These are phyloP conservation scores for Athene cunicularia DNA, from an alignment of 2,113 vertebrate genomes.

Conservation along the genomic window DNA sequence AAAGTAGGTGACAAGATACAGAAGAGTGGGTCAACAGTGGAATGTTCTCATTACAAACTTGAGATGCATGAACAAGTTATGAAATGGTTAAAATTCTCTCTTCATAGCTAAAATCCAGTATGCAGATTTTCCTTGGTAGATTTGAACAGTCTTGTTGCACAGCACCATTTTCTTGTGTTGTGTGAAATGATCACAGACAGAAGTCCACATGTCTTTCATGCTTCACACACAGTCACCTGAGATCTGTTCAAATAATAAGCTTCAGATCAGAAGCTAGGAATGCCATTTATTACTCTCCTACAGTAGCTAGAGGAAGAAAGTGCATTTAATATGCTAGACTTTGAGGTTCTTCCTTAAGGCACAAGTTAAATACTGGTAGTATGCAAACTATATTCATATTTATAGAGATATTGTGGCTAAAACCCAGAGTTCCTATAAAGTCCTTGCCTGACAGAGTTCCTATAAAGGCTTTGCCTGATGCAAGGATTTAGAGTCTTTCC, in stretches of 20 bases:
- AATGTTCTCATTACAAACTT: not conserved
- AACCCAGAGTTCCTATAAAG: not conserved
- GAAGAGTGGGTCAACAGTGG: not conserved
- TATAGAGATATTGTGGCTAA: not conserved
- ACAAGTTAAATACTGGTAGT: not conserved
- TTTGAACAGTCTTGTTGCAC: not conserved
- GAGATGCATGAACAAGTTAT: not conserved
- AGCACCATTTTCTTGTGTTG: not conserved
- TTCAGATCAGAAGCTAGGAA: not conserved
- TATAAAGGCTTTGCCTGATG: not conserved
- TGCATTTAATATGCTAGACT: not conserved
- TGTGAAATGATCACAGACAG: not conserved
- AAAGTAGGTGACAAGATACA: not conserved
- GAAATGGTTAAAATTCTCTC: not conserved
- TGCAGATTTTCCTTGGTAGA: not conserved
- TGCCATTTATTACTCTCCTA: not conserved
- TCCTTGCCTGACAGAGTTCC: not conserved
- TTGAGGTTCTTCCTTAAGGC: not conserved
- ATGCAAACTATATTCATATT: not conserved
- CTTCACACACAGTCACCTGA: not conserved
- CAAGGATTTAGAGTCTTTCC: not conserved
- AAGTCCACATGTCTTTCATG: not conserved
- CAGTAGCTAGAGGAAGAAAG: not conserved
- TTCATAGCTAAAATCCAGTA: not conserved
- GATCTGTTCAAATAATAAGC: not conserved